Conservation (phyloP, 2,888 invertebrate genomes). For the Netelia virgata region DNA sequence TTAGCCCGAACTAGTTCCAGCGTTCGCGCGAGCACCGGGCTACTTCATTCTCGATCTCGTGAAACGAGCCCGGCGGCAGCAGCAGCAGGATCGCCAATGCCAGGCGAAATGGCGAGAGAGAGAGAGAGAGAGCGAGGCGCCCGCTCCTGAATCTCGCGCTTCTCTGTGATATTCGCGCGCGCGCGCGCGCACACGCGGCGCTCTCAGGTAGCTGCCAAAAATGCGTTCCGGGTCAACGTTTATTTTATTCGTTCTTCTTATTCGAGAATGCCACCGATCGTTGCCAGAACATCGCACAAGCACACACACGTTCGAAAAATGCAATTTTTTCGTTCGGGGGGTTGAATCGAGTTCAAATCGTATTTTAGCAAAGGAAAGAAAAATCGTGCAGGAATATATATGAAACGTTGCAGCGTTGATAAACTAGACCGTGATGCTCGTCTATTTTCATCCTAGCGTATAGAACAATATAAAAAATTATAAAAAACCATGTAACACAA, state of each 20-base stretch:
- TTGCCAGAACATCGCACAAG: conserved; percentile 19
- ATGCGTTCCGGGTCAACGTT: conserved; percentile 68
- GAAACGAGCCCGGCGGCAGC: conserved; percentile 71
- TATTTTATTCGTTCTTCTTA: conserved; percentile 62
- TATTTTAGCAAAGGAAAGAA: conserved; percentile 29
- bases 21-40: conserved; percentile 60
- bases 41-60: conserved; percentile 78
- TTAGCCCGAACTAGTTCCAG: conserved; percentile 81
- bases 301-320: conserved; percentile 28
- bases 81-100: conserved; percentile 60
- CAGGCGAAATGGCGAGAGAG: conserved; percentile 32
- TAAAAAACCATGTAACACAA: too few relatives aligned
- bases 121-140: neutral
- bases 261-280: conserved; percentile 10
- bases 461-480: too few relatives aligned
- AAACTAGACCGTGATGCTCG: neutral
- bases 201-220: conserved; percentile 71
- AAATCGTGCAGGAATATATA: neutral
- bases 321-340: conserved; percentile 26
- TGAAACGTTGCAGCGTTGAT: neutral
- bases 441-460: neutral
- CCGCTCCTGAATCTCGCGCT: conserved; percentile 15
- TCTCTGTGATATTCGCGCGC: conserved; percentile 28
- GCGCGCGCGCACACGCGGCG: neutral
- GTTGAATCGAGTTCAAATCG: conserved; percentile 25